Evolutionary conservation across 1,140 invertebrate species (phyloP).

Genomic region (Orius laevigatus): DNA sequence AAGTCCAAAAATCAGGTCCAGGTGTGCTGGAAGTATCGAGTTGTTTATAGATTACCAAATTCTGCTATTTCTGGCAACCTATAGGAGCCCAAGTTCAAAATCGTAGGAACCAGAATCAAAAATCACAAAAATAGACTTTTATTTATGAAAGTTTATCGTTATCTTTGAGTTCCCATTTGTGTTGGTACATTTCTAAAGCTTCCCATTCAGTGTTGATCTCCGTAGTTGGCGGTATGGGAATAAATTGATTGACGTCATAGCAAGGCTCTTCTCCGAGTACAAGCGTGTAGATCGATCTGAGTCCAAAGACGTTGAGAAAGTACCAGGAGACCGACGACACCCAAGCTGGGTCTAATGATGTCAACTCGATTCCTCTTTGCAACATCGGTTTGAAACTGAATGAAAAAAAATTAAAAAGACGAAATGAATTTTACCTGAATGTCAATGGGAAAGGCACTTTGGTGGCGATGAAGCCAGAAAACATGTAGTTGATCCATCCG

Average conservation of each 20-base stretch:
- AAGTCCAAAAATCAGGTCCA: too few relatives aligned
- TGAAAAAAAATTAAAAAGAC: too few relatives aligned
- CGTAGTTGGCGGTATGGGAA: constrained; percentile 93
- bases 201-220: constrained; percentile 99
- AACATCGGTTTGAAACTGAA: constrained; percentile 95
- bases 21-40: too few relatives aligned
- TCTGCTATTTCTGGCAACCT: too few relatives aligned
- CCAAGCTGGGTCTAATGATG: constrained; percentile 94
- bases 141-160: constrained; percentile 14
- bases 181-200: constrained; percentile 88
- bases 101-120: too few relatives aligned
- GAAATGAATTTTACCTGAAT: constrained; percentile 34
- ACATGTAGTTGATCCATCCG: constrained; percentile 99
- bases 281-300: constrained; percentile 92
- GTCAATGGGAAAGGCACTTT: constrained; percentile 98
- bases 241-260: constrained; percentile 92
- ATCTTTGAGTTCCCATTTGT: constrained; percentile 63
- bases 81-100: too few relatives aligned
- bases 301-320: constrained; percentile 97
- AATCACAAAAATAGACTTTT: too few relatives aligned
- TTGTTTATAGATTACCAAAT: too few relatives aligned
- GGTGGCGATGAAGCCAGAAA: constrained; percentile 61
- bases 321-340: constrained; percentile 99
- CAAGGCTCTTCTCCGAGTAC: constrained; percentile 82
- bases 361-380: constrained; percentile 90